Percentiles rank a stretch among this genome's conserved stretches.
Evolutionary conservation across 2,113 vertebrate species (phyloP).

Genomic region (Desmodus rotundus): DNA sequence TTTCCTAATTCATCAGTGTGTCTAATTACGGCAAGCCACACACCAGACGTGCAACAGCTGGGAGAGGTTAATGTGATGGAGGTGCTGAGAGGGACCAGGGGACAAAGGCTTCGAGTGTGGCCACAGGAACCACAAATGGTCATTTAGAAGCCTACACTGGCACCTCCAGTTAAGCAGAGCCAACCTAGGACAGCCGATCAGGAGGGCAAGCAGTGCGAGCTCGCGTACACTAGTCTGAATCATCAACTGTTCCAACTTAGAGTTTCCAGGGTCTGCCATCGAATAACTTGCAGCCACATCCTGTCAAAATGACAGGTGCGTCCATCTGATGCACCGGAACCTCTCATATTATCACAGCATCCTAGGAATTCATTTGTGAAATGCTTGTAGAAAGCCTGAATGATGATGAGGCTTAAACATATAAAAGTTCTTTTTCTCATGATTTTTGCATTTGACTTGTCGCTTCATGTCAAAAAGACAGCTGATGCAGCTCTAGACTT

Average conservation of each 20-base stretch:
- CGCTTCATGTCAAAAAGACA: neutral
- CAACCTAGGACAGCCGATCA: neutral
- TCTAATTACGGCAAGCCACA: conserved; percentile 16
- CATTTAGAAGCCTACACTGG: neutral
- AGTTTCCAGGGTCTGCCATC: conserved; percentile 1
- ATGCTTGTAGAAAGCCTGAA: neutral
- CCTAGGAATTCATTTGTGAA: neutral
- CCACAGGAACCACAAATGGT: neutral
- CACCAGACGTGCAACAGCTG: neutral
- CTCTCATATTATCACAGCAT: neutral
- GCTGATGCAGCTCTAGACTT: neutral
- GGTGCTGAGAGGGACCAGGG: neutral
- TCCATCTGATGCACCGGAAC: neutral
- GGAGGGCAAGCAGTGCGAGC: neutral
- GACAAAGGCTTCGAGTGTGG: neutral
- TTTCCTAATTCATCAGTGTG: neutral
- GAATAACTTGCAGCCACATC: neutral
- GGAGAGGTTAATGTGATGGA: neutral
- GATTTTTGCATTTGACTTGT: neutral
- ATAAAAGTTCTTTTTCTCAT: neutral
- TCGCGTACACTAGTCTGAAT: neutral
- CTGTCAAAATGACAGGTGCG: neutral
- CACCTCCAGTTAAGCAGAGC: conserved; percentile 2
- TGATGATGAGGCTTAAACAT: neutral
- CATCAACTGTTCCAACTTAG: neutral